Evolutionary conservation across 2,888 invertebrate species (phyloP), one percentile per base, ranked within the genome.

Genomic region (Cheilosia vulpina): DNA sequence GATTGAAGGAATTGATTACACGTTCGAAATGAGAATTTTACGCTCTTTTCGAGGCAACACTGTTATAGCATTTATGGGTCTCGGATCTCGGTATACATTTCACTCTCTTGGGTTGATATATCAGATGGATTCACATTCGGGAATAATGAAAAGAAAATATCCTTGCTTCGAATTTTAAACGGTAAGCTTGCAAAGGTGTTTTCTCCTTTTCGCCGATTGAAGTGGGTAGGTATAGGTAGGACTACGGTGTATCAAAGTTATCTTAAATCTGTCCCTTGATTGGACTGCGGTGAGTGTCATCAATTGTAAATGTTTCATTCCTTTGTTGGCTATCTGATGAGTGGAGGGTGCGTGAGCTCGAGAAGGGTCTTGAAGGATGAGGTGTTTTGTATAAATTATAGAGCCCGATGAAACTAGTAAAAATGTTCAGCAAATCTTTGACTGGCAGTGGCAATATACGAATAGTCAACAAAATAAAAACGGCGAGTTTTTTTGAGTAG

Each of bases 1-100:
- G 79, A 84, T 84, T 84, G 73, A 79, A 65, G 45, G 83, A 83
- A 83, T 79, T 83, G 83, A 83, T 83, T 83, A 83, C 63, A 68
- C 68, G 52, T 69, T 83, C 45, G 57, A 69, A 84, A 84, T 84
- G 79, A 75, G 73, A 62, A 66, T 79, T 53, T 68, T 82, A 84
- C 52, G 83, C 52, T 68, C 19, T 60, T 78, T 78, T 72, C 78
- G 72, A 65, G 38, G 52, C 43, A 57, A 52, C 43, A 45, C 63
- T 53, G 69, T 45, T 31, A 31, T 55, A 80, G 52, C 66, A 41
- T 72, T 79, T 34, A 66, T 55, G 66, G 50, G 50, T 6, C 38
- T 38, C 79, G 11, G 31, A 31, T 31, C 52, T 66, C 38, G 7
- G 17, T 62, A 41, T 57, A 13, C 15, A 24, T 52, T n/a, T 38